A percentile compares a stretch with the other conserved stretches of the same genome.
Evolutionary conservation across 2,797 vertebrate genomes (phyloP).

Genomic region (Eptatretus atami): DNA sequence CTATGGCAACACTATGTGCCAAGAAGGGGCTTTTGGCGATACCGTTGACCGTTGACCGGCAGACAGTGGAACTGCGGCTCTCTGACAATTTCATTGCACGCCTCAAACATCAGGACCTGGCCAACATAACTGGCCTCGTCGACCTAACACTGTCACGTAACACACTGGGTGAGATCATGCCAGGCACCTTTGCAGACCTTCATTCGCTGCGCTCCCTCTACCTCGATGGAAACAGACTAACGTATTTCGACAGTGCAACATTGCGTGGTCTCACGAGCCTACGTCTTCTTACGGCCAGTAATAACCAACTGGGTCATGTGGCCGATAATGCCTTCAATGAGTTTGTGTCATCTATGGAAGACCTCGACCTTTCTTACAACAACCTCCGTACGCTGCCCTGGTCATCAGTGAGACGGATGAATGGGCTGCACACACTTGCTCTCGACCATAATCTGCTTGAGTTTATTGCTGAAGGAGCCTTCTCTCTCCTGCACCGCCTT

Average conservation of each 20-base stretch:
- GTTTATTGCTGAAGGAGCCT: slow-evolving; percentile 38
- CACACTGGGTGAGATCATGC: slow-evolving; percentile 36
- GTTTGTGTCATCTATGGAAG: slow-evolving; percentile 42
- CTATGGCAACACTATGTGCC: slow-evolving; percentile 57
- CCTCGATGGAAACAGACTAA: slow-evolving; percentile 47
- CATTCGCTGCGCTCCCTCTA: slow-evolving; percentile 55
- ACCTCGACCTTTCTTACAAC: slow-evolving; percentile 64
- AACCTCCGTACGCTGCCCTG: slow-evolving; percentile 48
- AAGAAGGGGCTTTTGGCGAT: slow-evolving; percentile 64
- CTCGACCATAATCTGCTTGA: slow-evolving; percentile 71
- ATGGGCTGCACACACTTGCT: slow-evolving; percentile 46
- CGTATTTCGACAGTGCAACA: slow-evolving; percentile 25
- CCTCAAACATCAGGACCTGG: slow-evolving; percentile 36
- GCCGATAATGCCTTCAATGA: slow-evolving; percentile 38
- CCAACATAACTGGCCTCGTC: slow-evolving; percentile 56
- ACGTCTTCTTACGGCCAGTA: slow-evolving; percentile 54
- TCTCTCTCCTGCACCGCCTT: slow-evolving; percentile 47
- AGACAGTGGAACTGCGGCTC: slow-evolving; percentile 53
- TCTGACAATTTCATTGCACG: slow-evolving; percentile 62
- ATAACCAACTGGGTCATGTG: slow-evolving; percentile 47
- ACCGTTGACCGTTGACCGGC: slow-evolving; percentile 47
- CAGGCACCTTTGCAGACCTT: slow-evolving; percentile 42
- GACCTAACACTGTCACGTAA: slow-evolving; percentile 60
- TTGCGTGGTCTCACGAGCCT: slow-evolving; percentile 42
- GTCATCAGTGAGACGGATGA: slow-evolving; percentile 56